Evolutionary conservation across 2,888 invertebrate genomes (phyloP).

Genomic region (Hymenopus coronatus): DNA sequence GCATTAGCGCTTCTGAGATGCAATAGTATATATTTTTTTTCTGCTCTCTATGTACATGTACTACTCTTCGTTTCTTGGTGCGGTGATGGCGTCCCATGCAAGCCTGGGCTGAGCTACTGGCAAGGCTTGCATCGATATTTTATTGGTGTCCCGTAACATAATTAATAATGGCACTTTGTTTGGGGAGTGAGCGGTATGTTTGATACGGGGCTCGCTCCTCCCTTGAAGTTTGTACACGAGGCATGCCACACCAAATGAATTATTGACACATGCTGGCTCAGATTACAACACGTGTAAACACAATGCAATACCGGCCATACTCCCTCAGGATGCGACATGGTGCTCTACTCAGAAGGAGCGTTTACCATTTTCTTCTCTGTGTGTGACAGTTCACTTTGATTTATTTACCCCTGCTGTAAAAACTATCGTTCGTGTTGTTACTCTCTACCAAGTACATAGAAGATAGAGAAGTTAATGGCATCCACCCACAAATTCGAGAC

Average conservation of each 20-base stretch:
- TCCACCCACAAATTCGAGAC: no score
- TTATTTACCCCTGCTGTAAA: no score
- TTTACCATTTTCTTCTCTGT: neutral
- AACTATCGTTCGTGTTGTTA: no score
- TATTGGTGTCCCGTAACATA: neutral
- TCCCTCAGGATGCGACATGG: neutral
- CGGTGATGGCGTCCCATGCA: no score
- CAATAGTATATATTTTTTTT: no score
- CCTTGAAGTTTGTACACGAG: neutral
- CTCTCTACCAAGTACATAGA: no score
- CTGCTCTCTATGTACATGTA: no score
- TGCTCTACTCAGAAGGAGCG: neutral
- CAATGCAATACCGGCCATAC: neutral
- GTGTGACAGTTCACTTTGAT: neutral
- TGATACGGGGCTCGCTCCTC: neutral
- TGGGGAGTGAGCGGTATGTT: neutral
- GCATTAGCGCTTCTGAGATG: no score
- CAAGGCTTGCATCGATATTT: neutral
- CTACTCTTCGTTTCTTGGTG: no score
- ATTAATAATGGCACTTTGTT: neutral
- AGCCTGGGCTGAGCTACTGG: no score
- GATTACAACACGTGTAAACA: neutral
- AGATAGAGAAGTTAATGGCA: no score
- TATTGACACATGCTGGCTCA: neutral
- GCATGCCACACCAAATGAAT: neutral